Percentiles rank a stretch among this genome's conserved stretches.
These are phyloP conservation scores for Acipenser ruthenus DNA, from an alignment of 2,797 vertebrate genomes.

Conservation along the genomic window DNA sequence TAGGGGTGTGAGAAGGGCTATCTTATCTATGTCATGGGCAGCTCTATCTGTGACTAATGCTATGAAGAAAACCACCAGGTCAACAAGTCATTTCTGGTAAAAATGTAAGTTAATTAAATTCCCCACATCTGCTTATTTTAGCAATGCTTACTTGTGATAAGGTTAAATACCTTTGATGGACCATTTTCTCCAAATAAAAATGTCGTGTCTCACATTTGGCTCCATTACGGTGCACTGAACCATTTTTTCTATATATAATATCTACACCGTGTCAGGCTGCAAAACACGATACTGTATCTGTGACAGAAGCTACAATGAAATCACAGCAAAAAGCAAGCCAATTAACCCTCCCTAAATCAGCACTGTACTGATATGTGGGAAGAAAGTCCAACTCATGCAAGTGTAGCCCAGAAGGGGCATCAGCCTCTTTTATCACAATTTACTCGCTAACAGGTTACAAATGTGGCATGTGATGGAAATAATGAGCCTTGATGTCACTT, in stretches of 20 bases:
- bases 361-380: conserved; percentile 28
- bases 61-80: not conserved
- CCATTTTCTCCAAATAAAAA: conserved; percentile 9
- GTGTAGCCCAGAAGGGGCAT: conserved; percentile 49
- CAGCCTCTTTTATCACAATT: conserved; percentile 86
- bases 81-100: conserved; percentile 4
- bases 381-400: conserved; percentile 53
- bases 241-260: conserved; percentile 10
- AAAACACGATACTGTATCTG: conserved; percentile 9
- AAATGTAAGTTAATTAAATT: conserved; percentile 4
- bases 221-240: conserved; percentile 11
- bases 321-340: conserved; percentile 16
- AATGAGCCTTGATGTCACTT: conserved; percentile 89
- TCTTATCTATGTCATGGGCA: conserved; percentile 3
- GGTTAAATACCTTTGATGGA: conserved; percentile 11
- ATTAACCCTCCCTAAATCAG: conserved; percentile 22
- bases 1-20: not conserved
- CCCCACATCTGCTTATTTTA: conserved; percentile 9
- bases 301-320: conserved; percentile 13
- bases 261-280: conserved; percentile 6
- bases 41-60: not conserved
- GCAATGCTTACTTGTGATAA: conserved; percentile 4
- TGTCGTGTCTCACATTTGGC: conserved; percentile 4
- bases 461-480: conserved; percentile 92
- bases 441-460: conserved; percentile 85